Evolutionary conservation across 1,140 invertebrate species (phyloP).

Genomic region (Drosophila kepulauana): DNA sequence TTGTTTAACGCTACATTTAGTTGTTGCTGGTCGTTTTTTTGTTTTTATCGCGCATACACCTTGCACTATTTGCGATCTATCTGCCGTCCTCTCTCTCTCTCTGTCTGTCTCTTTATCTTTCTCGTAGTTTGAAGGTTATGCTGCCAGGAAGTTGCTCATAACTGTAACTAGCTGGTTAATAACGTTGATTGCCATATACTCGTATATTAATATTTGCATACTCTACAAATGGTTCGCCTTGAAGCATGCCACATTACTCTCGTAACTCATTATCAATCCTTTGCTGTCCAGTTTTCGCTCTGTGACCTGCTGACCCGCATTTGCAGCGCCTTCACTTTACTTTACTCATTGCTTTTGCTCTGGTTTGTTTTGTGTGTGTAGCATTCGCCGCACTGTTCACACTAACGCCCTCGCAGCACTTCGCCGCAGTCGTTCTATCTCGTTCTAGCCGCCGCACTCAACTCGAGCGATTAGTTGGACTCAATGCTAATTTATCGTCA

Average conservation of each 20-base stretch:
- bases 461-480: conserved; percentile 32
- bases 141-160: conserved; percentile 49
- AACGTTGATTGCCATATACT: neutral
- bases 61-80: conserved; percentile 40
- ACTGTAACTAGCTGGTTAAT: conserved; percentile 39
- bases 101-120: neutral
- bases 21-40: conserved; percentile 5
- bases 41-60: conserved; percentile 36
- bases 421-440: conserved; percentile 2
- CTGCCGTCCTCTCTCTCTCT: neutral
- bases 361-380: conserved; percentile 25
- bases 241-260: conserved; percentile 29
- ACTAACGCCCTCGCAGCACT: neutral
- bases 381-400: conserved; percentile 25
- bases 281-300: conserved; percentile 1
- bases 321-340: conserved; percentile 33
- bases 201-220: neutral
- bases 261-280: conserved; percentile 21
- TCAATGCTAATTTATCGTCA: conserved; percentile 79
- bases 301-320: conserved; percentile 72
- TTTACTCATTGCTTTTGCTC: conserved; percentile 10
- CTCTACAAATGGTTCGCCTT: conserved; percentile 37
- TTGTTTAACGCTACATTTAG: conserved; percentile 32
- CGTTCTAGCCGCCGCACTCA: conserved; percentile 6
- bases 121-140: conserved; percentile 42